Evolutionary conservation across 2,888 invertebrate genomes (phyloP).

Genomic region (Ganaspis brasiliensis): DNA sequence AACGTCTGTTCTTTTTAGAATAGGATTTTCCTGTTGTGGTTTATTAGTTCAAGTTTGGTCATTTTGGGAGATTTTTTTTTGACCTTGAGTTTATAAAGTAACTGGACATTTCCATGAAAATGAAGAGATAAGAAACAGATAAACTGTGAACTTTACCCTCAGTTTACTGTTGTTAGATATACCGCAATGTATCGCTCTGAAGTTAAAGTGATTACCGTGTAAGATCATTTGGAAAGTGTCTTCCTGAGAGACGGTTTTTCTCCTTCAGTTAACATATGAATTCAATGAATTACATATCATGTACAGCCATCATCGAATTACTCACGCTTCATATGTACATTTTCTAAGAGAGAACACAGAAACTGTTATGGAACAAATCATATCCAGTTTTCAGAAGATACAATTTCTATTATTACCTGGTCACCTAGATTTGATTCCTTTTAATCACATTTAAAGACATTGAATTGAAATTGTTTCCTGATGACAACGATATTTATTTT

Average conservation of each 20-base stretch:
- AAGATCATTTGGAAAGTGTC: constrained; percentile 27
- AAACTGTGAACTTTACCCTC: neutral
- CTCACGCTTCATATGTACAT: constrained; percentile 38
- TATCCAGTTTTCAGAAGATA: neutral
- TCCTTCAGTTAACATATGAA: constrained; percentile 17
- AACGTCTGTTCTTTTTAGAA: no score
- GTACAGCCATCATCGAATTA: constrained; percentile 8
- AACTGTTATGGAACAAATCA: constrained; percentile 41
- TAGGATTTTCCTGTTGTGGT: no score
- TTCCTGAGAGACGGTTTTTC: constrained; percentile 26
- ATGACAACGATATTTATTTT: no score
- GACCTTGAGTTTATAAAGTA: neutral
- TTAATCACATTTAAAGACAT: neutral
- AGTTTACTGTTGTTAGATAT: constrained; percentile 14
- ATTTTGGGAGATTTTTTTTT: no score
- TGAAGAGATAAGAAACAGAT: neutral
- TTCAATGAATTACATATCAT: constrained; percentile 14
- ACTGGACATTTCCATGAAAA: no score
- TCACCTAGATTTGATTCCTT: neutral
- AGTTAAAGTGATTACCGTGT: constrained; percentile 15
- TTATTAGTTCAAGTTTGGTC: no score
- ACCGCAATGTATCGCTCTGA: constrained; percentile 17
- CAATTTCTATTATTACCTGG: constrained; percentile 20
- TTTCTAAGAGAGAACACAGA: neutral
- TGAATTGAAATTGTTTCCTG: neutral